Conservation (phyloP, 1,140 invertebrate species). For the Zaprionus africanus region DNA sequence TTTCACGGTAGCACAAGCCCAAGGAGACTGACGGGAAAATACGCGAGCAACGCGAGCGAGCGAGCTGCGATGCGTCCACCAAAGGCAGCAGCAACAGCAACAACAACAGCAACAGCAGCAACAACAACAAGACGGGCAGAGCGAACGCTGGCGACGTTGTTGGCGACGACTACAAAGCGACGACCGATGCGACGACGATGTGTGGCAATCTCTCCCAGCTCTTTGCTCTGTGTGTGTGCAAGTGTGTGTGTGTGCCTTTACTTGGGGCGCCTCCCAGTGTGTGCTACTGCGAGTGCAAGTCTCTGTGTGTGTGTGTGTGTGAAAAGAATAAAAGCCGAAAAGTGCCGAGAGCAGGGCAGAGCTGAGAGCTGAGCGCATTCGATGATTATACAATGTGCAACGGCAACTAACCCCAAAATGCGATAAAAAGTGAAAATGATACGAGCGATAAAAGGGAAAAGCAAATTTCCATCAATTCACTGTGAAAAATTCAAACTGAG, state of each 20-base stretch:
- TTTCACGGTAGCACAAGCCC: conserved; percentile 81
- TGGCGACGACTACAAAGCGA: conserved; percentile 59
- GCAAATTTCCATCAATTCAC: not conserved
- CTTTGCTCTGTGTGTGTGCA: conserved; percentile 10
- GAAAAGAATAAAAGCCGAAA: conserved; percentile 11
- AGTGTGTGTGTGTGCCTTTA: conserved; percentile 29
- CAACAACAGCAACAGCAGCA: not conserved
- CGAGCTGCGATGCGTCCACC: conserved; percentile 33
- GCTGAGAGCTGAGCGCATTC: conserved; percentile 31
- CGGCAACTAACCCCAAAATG: conserved; percentile 66
- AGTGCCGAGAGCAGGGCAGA: conserved; percentile 31
- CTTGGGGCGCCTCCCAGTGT: conserved; percentile 60
- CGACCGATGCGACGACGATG: conserved; percentile 26
- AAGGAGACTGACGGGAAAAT: conserved; percentile 80
- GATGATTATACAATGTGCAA: conserved; percentile 77
- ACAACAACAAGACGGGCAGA: not conserved
- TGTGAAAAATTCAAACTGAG: not conserved
- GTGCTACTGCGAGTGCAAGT: conserved; percentile 10
- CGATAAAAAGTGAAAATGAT: conserved; percentile 42
- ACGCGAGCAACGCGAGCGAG: conserved; percentile 49
- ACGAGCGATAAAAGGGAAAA: conserved; percentile 20
- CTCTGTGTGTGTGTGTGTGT: not conserved
- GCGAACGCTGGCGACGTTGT: conserved; percentile 19
- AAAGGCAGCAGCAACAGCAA: conserved; percentile 21
- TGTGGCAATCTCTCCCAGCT: conserved; percentile 50